These are phyloP conservation scores for Halcyon badia DNA, from an alignment of 2,797 vertebrate species.

Conservation along the genomic window DNA sequence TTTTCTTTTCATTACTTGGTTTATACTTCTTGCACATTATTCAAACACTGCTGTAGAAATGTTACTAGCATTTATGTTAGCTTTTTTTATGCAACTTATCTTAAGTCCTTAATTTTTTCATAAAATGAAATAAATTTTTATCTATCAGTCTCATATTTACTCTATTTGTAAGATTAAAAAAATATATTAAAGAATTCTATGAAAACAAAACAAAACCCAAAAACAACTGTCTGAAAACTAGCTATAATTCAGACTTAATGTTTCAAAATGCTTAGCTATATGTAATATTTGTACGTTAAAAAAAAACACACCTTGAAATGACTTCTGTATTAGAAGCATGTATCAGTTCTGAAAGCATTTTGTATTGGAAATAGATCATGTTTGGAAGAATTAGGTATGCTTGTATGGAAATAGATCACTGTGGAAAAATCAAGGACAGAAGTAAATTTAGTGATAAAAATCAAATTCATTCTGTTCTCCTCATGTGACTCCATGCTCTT, in stretches of 20 bases:
- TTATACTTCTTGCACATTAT: not conserved
- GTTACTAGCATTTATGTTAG: not conserved
- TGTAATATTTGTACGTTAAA: rapidly evolving
- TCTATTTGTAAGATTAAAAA: not conserved
- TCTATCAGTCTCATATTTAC: not conserved
- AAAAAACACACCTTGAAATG: not conserved
- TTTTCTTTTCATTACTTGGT: not conserved
- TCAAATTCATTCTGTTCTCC: not conserved
- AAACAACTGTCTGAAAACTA: not conserved
- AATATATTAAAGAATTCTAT: not conserved
- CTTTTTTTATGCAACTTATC: not conserved
- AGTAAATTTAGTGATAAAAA: not conserved
- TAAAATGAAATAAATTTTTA: not conserved
- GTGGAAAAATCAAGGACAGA: not conserved
- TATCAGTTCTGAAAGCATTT: not conserved
- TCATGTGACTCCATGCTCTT: not conserved
- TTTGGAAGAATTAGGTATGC: too few species aligned
- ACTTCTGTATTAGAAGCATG: not conserved
- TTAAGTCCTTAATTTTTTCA: not conserved
- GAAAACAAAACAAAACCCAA: not conserved
- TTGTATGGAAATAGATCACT: not conserved
- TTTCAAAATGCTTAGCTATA: not conserved
- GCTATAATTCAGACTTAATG: not conserved
- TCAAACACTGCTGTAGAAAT: not conserved
- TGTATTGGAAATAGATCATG: too few species aligned